Conservation (phyloP, 2,888 invertebrate species). For the Dinocampus coccinellae region DNA sequence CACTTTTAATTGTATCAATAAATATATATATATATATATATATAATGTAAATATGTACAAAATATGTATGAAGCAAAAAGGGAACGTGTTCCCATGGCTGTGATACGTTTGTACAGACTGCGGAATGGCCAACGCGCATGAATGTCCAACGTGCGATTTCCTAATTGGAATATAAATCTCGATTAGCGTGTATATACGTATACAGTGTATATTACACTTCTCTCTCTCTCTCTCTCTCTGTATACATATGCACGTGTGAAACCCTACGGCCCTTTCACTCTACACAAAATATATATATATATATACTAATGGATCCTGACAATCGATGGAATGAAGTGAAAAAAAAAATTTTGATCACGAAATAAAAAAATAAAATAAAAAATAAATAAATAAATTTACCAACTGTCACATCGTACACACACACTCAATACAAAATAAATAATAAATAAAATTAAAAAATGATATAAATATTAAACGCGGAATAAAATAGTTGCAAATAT, state of each 20-base stretch:
- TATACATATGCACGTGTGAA: too few species aligned
- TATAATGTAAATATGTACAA: neutral
- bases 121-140: conserved; percentile 24
- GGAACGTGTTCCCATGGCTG: conserved; percentile 22
- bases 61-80: neutral
- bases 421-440: neutral
- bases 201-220: neutral
- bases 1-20: too few species aligned
- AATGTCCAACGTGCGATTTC: conserved; percentile 35
- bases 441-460: neutral
- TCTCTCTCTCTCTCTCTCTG: conserved; percentile 8
- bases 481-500: too few species aligned
- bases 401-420: neutral
- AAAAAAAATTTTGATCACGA: conserved; percentile 19
- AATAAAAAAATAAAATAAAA: neutral
- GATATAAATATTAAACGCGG: neutral
- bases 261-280: too few species aligned
- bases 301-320: neutral
- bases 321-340: conserved; percentile 10
- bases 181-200: conserved; percentile 20
- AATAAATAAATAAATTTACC: neutral
- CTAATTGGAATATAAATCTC: conserved; percentile 36
- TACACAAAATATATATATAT: neutral
- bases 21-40: too few species aligned
- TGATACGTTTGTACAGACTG: neutral